These are phyloP conservation scores for Pseudococcus longispinus DNA, from an alignment of 2,888 invertebrate species.

Conservation along the genomic window DNA sequence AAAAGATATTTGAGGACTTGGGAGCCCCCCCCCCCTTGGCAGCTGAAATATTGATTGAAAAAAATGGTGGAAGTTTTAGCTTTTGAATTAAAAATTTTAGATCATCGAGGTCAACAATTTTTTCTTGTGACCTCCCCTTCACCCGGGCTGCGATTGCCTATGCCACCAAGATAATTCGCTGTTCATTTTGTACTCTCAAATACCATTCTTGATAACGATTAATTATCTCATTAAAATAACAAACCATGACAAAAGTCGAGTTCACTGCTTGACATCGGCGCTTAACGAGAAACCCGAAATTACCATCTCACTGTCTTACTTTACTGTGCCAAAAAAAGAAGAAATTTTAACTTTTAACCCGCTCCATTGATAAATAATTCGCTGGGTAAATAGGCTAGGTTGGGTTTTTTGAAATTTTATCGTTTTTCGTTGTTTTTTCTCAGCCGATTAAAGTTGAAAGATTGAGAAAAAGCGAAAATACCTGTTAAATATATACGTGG, in stretches of 20 bases:
- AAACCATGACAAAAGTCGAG: not conserved
- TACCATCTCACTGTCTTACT: not conserved
- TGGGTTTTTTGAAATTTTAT: not conserved
- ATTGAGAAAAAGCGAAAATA: not conserved
- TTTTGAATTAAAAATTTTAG: too few species aligned
- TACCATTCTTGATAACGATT: not conserved
- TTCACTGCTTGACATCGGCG: not conserved
- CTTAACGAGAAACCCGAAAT: not conserved
- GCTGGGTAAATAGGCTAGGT: not conserved
- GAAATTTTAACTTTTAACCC: not conserved
- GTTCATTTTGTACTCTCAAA: not conserved
- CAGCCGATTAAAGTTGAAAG: not conserved
- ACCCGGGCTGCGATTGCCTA: too few species aligned
- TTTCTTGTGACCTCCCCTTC: too few species aligned
- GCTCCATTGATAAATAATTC: conserved; percentile 28
- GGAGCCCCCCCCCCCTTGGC: too few species aligned
- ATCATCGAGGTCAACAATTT: too few species aligned
- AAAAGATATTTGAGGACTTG: too few species aligned
- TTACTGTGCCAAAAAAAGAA: not conserved
- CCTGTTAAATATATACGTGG: not conserved
- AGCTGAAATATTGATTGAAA: too few species aligned
- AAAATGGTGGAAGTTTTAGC: too few species aligned
- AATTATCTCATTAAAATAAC: not conserved
- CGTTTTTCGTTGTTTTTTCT: not conserved
- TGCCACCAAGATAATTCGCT: not conserved